Conservation (phyloP, 2,888 invertebrate genomes). For the Octodonta nipae region DNA sequence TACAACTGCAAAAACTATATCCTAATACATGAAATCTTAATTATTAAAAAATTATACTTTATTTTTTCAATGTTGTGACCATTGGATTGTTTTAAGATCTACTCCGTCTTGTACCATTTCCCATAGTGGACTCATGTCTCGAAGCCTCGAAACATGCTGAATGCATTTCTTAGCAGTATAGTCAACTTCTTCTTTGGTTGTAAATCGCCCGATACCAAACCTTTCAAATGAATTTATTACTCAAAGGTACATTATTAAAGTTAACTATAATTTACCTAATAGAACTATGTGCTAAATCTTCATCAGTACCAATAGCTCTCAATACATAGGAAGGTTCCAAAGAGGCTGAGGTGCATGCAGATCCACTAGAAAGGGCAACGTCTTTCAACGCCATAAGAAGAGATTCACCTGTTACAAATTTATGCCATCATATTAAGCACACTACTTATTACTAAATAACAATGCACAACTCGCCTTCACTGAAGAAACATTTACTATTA, state of each 20-base stretch:
- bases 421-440: too few relatives aligned
- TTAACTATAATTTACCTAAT: slow-evolving; percentile 41
- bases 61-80: slow-evolving; percentile 80
- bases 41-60: too few relatives aligned
- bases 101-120: slow-evolving; percentile 99
- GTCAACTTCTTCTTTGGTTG: slow-evolving; percentile 87
- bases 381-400: slow-evolving; percentile 96
- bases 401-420: slow-evolving; percentile 66
- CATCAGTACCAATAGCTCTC: slow-evolving; percentile 93
- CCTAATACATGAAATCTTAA: too few relatives aligned
- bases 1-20: too few relatives aligned
- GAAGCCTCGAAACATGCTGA: slow-evolving; percentile 69
- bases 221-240: slow-evolving; percentile 25
- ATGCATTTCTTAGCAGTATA: slow-evolving; percentile 89
- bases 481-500: too few relatives aligned
- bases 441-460: too few relatives aligned
- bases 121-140: slow-evolving; percentile 99
- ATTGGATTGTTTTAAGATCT: slow-evolving; percentile 90
- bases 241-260: background rate
- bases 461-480: too few relatives aligned
- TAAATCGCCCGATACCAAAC: slow-evolving; percentile 95
- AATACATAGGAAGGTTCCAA: slow-evolving; percentile 96
- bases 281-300: slow-evolving; percentile 97
- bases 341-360: slow-evolving; percentile 97
- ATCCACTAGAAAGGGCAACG: slow-evolving; percentile 90